phyloP scores from a whole-genome alignment of 2,797 vertebrate genomes.

The Okamejei kenojei region DNA sequence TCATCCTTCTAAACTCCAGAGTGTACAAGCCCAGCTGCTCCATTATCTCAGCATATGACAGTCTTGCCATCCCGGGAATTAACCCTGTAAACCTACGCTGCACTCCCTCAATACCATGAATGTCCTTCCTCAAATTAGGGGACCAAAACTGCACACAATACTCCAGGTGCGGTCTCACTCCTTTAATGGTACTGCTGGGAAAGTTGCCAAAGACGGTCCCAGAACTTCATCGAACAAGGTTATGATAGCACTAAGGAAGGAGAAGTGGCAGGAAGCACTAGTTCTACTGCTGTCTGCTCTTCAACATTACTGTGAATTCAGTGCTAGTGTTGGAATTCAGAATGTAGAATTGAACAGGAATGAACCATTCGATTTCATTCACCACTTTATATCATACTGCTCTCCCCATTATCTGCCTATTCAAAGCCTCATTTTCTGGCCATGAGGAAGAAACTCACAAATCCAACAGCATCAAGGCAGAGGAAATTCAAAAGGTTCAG shows the following conservation, averaged over 20 bases:
- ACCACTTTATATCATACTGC: neutral
- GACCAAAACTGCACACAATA: no score
- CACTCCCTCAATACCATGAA: no score
- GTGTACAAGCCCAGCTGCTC: no score
- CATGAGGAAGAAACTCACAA: neutral
- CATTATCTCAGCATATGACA: no score
- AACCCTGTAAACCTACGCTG: no score
- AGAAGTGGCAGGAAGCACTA: neutral
- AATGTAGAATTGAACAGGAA: neutral
- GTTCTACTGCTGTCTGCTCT: neutral
- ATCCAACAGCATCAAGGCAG: neutral
- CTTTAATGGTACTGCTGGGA: slow-evolving; percentile 3
- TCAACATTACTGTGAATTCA: slow-evolving; percentile 35
- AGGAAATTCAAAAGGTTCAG: neutral
- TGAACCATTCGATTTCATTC: slow-evolving; percentile 6
- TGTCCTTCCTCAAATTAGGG: no score
- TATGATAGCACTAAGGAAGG: slow-evolving; percentile 3
- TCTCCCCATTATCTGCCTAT: neutral
- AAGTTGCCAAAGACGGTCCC: neutral
- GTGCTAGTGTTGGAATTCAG: neutral
- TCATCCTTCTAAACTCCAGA: no score
- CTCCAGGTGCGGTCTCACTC: no score
- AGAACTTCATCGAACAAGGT: slow-evolving; percentile 1
- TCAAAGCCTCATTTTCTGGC: neutral
- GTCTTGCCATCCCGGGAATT: no score